Percentiles rank a stretch among this genome's conserved stretches.
These are phyloP conservation scores for Lagria hirta DNA, from an alignment of 2,888 invertebrate genomes.

Conservation along the genomic window DNA sequence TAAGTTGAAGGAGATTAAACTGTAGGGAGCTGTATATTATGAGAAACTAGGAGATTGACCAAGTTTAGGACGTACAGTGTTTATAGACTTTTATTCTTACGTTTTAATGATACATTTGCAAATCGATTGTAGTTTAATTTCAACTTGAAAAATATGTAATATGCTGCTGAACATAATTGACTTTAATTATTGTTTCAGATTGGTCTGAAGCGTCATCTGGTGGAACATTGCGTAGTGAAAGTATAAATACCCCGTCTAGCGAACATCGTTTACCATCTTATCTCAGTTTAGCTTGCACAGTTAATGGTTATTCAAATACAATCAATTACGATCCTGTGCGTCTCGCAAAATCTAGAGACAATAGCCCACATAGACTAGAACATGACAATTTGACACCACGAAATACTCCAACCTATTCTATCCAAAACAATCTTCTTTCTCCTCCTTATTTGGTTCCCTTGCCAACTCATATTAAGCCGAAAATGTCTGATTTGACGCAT, in stretches of 20 bases:
- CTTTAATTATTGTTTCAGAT: conserved; percentile 51
- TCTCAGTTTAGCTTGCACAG: conserved; percentile 84
- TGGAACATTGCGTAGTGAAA: conserved; percentile 58
- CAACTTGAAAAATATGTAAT: no score
- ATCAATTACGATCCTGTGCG: conserved; percentile 84
- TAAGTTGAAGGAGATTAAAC: no score
- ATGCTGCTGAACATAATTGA: no score
- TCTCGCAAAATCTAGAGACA: conserved; percentile 62
- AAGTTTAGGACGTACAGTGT: no score
- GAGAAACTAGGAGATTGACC: no score
- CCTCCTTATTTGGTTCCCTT: conserved; percentile 53
- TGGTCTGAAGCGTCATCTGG: conserved; percentile 56
- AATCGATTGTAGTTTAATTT: no score
- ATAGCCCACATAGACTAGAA: conserved; percentile 66
- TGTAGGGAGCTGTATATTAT: no score
- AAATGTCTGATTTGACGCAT: conserved; percentile 41
- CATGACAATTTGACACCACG: conserved; percentile 39
- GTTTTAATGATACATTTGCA: no score
- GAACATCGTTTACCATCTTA: conserved; percentile 79
- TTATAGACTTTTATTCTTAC: no score
- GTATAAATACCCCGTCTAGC: conserved; percentile 34
- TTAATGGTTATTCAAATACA: conserved; percentile 85
- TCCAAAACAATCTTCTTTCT: conserved; percentile 50
- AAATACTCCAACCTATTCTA: conserved; percentile 37
- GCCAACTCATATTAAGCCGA: conserved; percentile 33